A percentile compares a stretch with the other conserved stretches of the same genome.
Conservation (phyloP, 2,888 invertebrate species). For the Craniophora ligustri region DNA sequence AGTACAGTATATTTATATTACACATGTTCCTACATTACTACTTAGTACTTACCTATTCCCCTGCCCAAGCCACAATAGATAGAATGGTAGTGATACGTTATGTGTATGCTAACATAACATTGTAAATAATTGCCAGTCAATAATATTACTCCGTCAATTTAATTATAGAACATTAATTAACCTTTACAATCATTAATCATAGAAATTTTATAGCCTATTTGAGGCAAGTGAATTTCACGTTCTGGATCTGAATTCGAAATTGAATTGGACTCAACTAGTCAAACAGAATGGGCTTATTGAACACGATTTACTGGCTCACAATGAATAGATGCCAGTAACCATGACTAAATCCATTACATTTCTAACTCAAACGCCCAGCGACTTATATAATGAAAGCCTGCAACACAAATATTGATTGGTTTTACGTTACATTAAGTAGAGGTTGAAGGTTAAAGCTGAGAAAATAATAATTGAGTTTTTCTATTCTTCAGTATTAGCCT, state of each 20-base stretch:
- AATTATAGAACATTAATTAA: conserved; percentile 13
- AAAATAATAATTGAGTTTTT: too few relatives aligned
- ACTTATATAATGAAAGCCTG: conserved; percentile 14
- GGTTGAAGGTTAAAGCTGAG: too few relatives aligned
- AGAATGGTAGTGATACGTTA: too few relatives aligned
- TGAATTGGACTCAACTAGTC: conserved; percentile 62
- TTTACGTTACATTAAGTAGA: too few relatives aligned
- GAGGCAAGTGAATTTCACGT: conserved; percentile 51
- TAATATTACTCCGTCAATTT: too few relatives aligned
- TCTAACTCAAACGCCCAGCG: conserved; percentile 17
- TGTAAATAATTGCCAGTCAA: too few relatives aligned
- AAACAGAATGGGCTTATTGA: conserved; percentile 56
- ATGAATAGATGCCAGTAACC: conserved; percentile 55
- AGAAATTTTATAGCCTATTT: conserved; percentile 39
- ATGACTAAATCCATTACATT: conserved; percentile 45
- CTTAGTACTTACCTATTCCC: too few relatives aligned
- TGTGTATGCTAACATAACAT: too few relatives aligned
- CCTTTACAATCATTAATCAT: conserved; percentile 35
- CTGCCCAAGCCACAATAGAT: too few relatives aligned
- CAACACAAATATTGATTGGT: conserved; percentile 4
- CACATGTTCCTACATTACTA: too few relatives aligned
- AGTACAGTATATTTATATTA: too few relatives aligned
- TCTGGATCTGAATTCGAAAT: conserved; percentile 59
- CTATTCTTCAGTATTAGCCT: too few relatives aligned
- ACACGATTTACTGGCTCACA: conserved; percentile 56